A percentile compares a stretch with the other conserved stretches of the same genome.
Evolutionary conservation across 1,140 invertebrate genomes (phyloP).

Genomic region (Papilio polyxenes): DNA sequence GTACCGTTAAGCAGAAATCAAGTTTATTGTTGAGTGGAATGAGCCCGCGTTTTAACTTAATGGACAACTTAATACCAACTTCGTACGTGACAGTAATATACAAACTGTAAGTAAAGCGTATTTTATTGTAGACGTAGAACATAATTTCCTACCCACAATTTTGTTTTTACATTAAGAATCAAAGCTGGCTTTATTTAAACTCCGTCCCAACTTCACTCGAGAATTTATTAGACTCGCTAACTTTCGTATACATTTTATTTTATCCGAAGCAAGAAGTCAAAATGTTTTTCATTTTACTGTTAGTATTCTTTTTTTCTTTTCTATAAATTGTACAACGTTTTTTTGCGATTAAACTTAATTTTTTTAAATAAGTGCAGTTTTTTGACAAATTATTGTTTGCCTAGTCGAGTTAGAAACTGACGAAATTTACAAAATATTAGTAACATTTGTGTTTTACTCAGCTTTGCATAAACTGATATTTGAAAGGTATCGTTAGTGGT

Average conservation of each 20-base stretch:
- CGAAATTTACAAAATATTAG: neutral
- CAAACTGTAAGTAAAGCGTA: neutral
- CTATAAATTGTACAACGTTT: too few relatives aligned
- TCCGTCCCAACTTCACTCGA: neutral
- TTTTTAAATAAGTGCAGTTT: neutral
- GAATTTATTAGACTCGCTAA: neutral
- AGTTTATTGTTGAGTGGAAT: constrained; percentile 19
- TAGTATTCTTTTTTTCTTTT: too few relatives aligned
- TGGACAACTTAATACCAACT: constrained; percentile 23
- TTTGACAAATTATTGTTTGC: neutral
- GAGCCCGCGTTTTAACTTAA: constrained; percentile 22
- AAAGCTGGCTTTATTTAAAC: neutral
- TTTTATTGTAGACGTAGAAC: constrained; percentile 1
- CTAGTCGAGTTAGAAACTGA: neutral
- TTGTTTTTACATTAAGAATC: neutral
- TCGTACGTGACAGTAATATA: neutral
- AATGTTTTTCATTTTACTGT: neutral
- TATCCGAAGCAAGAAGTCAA: neutral
- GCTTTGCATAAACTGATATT: neutral
- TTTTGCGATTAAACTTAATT: too few relatives aligned
- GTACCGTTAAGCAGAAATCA: constrained; percentile 5
- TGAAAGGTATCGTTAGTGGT: neutral
- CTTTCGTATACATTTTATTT: neutral
- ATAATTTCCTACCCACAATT: neutral
- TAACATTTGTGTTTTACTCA: neutral